Evolutionary conservation across 2,797 vertebrate species (phyloP), one percentile per base, ranked within the genome.

Genomic region (Melanotaenia nigrans): DNA sequence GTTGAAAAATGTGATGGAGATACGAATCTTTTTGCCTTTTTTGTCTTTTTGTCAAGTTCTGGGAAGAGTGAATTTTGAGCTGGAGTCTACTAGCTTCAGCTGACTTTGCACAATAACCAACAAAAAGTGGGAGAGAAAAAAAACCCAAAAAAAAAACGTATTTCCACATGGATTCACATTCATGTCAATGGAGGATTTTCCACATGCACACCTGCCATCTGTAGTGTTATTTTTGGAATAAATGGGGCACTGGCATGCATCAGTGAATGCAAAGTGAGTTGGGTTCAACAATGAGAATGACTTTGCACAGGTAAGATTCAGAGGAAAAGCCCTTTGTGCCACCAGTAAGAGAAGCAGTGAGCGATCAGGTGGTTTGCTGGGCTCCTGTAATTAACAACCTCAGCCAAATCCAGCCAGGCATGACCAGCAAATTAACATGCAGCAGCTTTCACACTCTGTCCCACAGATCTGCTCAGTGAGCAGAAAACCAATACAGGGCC

Each of bases 361-460:
- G 77, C 65, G 85, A 92, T 94, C 93, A 93, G 92, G 92, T 93
- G 93, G 89, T 90, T 84, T 73, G 65, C 75, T 81, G 78, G 80
- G 83, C 84, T 90, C 79, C 82, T 87, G 87, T 92, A 94, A 94
- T 94, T 91, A 94, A 92, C 90, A 90, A 90, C 88, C 84, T 77
- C 85, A 86, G 87, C 87, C 90, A 92, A 85, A 88, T 88, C 71
- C 87, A 93, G 79, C 90, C 89, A 92, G 86, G 89, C 92, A 92
- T 91, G 86, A 93, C 87, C 82, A 61, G 78, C 76, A 83, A 90
- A 92, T 87, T 90, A 92, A 93, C 85, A 90, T 90, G 90, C 89
- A 91, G 92, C 90, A 86, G 87, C 89, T 87, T 90, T 87, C 90
- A 82, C 87, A 86, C 89, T 88, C 89, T 60, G 84, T 87, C 84